Evolutionary conservation across 2,888 invertebrate species (phyloP).

Genomic region (Pilophorus perplexus): DNA sequence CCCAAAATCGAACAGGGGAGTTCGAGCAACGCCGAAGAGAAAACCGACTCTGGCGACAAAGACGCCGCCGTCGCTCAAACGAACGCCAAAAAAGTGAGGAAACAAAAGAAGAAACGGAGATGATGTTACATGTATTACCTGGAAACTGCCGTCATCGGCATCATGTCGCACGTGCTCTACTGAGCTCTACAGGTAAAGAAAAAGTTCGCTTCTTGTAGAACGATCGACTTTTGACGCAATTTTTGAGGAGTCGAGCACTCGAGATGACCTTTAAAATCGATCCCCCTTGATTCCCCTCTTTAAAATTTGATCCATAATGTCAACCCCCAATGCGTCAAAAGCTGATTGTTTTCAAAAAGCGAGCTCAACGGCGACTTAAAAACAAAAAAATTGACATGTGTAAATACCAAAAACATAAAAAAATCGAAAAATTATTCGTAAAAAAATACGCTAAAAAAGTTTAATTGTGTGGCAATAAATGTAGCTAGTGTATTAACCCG

Average conservation of each 20-base stretch:
- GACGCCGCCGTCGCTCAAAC: conserved; percentile 16
- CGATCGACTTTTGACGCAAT: too few relatives aligned
- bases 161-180: conserved; percentile 27
- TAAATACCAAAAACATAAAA: conserved; percentile 2
- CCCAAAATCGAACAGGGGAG: conserved; percentile 22
- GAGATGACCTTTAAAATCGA: too few relatives aligned
- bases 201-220: too few relatives aligned
- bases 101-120: conserved; percentile 48
- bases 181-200: conserved; percentile 2
- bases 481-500: too few relatives aligned
- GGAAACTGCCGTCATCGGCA: conserved; percentile 24
- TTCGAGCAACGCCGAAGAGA: conserved; percentile 43
- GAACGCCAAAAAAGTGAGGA: conserved; percentile 45
- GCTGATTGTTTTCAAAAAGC: too few relatives aligned
- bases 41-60: conserved; percentile 47
- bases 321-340: too few relatives aligned
- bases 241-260: too few relatives aligned
- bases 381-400: conserved; percentile 14
- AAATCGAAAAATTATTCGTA: too few relatives aligned
- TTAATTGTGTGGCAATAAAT: conserved; percentile 7
- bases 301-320: too few relatives aligned
- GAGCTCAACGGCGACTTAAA: too few relatives aligned
- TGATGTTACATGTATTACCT: conserved; percentile 43
- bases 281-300: too few relatives aligned
- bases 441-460: too few relatives aligned